A percentile compares a stretch with the other conserved stretches of the same genome.
Evolutionary conservation across 2,888 invertebrate genomes (phyloP).

Genomic region (Protonemura montana): DNA sequence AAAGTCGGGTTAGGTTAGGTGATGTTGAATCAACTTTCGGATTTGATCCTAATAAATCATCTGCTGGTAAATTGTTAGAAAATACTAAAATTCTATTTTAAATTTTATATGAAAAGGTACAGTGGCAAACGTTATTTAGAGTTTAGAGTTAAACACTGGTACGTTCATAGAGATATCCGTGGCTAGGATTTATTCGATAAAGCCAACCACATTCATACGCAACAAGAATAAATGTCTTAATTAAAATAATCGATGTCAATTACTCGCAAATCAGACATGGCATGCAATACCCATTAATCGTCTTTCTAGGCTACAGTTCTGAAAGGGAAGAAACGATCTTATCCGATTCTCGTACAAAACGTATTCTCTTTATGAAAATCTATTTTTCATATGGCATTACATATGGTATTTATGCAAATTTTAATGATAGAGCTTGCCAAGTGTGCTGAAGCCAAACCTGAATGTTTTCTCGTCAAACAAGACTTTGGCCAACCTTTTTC

Average conservation of each 20-base stretch:
- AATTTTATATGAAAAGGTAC: too few relatives aligned
- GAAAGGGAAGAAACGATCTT: background rate
- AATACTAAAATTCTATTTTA: too few relatives aligned
- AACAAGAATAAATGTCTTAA: background rate
- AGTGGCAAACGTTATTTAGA: too few relatives aligned
- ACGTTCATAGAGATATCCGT: too few relatives aligned
- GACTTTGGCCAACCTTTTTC: background rate
- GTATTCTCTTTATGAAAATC: background rate
- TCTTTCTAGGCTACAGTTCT: background rate
- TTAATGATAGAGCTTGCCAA: background rate
- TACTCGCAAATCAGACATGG: background rate
- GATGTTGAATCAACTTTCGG: too few relatives aligned
- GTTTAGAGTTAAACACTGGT: too few relatives aligned
- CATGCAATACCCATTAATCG: background rate
- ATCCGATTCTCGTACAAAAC: background rate
- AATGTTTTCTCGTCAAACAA: background rate
- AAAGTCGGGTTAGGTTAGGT: too few relatives aligned
- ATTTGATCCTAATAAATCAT: too few relatives aligned
- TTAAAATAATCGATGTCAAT: background rate
- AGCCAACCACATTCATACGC: background rate
- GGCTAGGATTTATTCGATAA: too few relatives aligned
- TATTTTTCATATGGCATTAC: background rate
- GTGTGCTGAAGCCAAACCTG: background rate
- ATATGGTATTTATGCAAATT: constrained; percentile 3
- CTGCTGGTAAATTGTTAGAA: too few relatives aligned